phyloP scores from a whole-genome alignment of 2,888 invertebrate species.

The Erebia aethiops region DNA sequence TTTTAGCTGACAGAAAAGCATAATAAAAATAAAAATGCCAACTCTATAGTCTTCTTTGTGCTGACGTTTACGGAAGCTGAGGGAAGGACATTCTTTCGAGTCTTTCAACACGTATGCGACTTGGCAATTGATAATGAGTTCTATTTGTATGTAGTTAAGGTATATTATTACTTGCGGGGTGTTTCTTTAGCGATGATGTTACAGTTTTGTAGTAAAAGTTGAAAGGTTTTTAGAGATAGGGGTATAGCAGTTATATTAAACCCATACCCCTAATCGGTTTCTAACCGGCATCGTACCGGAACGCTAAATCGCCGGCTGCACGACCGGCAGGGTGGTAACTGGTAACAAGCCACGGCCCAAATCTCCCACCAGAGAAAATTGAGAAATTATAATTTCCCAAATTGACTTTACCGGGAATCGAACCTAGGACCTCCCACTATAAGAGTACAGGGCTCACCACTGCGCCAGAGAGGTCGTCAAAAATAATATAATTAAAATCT shows the following conservation, averaged over 20 bases:
- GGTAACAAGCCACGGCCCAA: too few species aligned
- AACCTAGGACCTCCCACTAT: too few species aligned
- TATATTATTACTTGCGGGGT: neutral
- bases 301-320: neutral
- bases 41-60: slow-evolving; percentile 1
- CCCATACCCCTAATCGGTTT: neutral
- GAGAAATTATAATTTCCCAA: too few species aligned
- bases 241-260: neutral
- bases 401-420: too few species aligned
- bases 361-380: too few species aligned
- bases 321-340: neutral
- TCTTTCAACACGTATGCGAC: slow-evolving; percentile 10
- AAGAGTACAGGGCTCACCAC: too few species aligned
- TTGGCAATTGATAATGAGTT: neutral
- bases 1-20: too few species aligned
- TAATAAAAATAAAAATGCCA: neutral
- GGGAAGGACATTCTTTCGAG: slow-evolving; percentile 6
- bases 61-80: slow-evolving; percentile 14
- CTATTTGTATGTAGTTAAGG: neutral
- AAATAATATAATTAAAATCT: too few species aligned
- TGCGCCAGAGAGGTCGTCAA: too few species aligned
- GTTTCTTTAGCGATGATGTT: neutral
- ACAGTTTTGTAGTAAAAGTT: neutral
- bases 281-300: neutral
- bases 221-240: neutral